A percentile compares a stretch with the other conserved stretches of the same genome.
Evolutionary conservation across 1,140 invertebrate species (phyloP).

Genomic region (Zaprionus africanus): DNA sequence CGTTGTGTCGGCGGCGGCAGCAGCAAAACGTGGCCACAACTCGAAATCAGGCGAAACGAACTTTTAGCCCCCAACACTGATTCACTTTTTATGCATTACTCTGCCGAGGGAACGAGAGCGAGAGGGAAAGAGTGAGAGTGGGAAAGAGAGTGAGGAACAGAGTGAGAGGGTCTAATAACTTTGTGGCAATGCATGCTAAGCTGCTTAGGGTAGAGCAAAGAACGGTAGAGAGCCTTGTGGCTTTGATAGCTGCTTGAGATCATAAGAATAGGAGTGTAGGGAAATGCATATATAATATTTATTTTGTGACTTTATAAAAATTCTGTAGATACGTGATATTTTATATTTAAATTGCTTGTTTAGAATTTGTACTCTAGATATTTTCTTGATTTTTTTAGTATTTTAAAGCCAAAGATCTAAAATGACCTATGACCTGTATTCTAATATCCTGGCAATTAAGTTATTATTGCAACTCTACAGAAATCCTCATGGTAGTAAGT

Average conservation of each 20-base stretch:
- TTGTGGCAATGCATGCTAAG: neutral
- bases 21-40: constrained; percentile 28
- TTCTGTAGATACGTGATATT: too few relatives aligned
- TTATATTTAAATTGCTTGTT: too few relatives aligned
- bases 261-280: neutral
- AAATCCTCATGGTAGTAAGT: too few relatives aligned
- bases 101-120: neutral
- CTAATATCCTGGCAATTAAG: too few relatives aligned
- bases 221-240: neutral
- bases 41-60: constrained; percentile 49
- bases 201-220: neutral
- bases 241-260: neutral
- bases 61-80: constrained; percentile 47
- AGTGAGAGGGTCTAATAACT: constrained; percentile 2
- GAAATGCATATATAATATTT: too few relatives aligned
- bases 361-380: too few relatives aligned
- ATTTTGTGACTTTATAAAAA: too few relatives aligned
- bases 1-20: constrained; percentile 14
- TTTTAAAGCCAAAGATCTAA: too few relatives aligned
- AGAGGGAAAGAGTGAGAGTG: neutral
- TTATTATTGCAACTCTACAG: too few relatives aligned
- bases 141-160: too few relatives aligned
- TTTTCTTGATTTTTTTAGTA: too few relatives aligned
- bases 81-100: constrained; percentile 40
- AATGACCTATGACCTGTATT: too few relatives aligned